Base-by-base conservation (phyloP, 2,888 invertebrate genomes). In the Lasioglossum figueresi region DNA sequence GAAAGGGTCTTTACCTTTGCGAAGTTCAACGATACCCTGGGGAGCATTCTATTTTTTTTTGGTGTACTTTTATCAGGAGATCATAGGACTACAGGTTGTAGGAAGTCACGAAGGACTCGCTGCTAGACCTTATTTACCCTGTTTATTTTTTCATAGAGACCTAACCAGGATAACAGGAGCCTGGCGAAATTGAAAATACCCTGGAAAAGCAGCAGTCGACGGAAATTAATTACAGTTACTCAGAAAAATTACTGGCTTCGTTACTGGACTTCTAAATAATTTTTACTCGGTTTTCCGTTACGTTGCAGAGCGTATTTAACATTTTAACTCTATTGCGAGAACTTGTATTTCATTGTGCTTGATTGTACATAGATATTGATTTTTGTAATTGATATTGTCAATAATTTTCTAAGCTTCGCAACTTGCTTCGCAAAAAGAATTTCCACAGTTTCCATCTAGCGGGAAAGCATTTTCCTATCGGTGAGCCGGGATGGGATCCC, bases 81-180 rank as follows among this genome's bases (percentile, higher is more conserved):
- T 14, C 56, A 78, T 79, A 23, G 40, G 0, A 6, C 1, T 1
- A 31, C 40, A n/a, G 45, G 59, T 14, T 16, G 75, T 16, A 43
- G 27, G 31, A 40, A 40, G n/a, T 19, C 6, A 1, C 43, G 68
- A 73, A 34, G 72, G 79, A 19, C 34, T 19, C 31, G 63, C 66
- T 19, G 31, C 0, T n/a, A 59, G 59, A 59, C 27, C n/a, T 12
- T 45, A 34, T 79, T 72, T 63, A 12, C 34, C 4, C 27, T 45
- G 16, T 63, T 73, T 70, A 31, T 56, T 63, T 71, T 73, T 79
- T 23, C n/a, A 63, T 19, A n/a, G 8, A 19, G 14, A 43, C 6
- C n/a, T 74, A 14, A 73, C 10, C 66, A 80, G 79, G 74, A n/a
- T 34, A 63, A n/a, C 37, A 76, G 68, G 43, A 73, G 10, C 31